Conservation (phyloP, 2,888 invertebrate genomes). For the Myopa testacea region DNA sequence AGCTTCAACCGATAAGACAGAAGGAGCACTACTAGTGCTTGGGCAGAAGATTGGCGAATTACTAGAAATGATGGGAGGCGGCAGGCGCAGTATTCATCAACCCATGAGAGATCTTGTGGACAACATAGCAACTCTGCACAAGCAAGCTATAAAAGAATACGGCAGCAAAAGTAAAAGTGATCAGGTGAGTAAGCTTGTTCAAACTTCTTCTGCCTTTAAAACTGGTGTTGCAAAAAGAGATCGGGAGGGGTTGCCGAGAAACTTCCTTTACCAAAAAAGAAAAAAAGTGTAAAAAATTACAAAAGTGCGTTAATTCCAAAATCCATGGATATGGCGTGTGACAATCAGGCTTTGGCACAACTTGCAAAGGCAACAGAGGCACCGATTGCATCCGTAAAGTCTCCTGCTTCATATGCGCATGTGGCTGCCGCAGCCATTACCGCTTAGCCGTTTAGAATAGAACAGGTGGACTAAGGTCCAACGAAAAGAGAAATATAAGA, state of each 20-base stretch:
- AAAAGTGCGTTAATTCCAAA: too few species aligned
- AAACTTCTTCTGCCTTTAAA: neutral
- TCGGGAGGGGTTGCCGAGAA: neutral
- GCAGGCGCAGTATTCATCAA: conserved; percentile 17
- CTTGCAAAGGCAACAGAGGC: too few species aligned
- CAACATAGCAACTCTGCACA: neutral
- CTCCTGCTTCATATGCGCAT: too few species aligned
- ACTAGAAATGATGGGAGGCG: conserved; percentile 16
- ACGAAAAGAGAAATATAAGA: neutral
- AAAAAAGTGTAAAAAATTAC: too few species aligned
- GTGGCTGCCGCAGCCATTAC: neutral
- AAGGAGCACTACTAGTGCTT: neutral
- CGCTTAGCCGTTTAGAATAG: neutral
- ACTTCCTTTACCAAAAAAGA: too few species aligned
- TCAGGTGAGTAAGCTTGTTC: neutral
- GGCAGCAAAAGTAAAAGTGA: neutral
- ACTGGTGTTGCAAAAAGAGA: neutral
- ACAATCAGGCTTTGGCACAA: too few species aligned
- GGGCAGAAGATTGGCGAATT: neutral
- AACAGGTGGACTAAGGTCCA: neutral
- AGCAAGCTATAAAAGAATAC: neutral
- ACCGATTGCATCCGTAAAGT: too few species aligned
- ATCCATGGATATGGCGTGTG: too few species aligned
- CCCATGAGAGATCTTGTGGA: conserved; percentile 16
- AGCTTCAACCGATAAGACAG: neutral